Evolutionary conservation across 2,888 invertebrate species (phyloP), one percentile per base, ranked within the genome.

Genomic region (Apomyelois bistriatella): DNA sequence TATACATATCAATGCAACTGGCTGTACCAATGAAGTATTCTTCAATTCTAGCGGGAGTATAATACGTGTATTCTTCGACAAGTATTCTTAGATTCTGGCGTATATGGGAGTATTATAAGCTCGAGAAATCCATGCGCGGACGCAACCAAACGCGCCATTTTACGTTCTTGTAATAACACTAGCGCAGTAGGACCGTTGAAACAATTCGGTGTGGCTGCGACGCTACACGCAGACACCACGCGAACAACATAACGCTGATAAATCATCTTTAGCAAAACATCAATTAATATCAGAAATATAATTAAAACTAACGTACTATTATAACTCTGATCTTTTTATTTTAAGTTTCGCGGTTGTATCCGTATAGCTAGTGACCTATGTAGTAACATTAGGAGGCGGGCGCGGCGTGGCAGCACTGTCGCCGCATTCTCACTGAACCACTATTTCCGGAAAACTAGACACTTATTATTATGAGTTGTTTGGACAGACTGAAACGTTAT

Each of bases 181-280:
- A 48, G 60, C 63, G 59, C 56, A 62, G 48, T 48, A 50, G 49
- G 48, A 40, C 49, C 49, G 52, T 47, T 52, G 54, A 51, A 37
- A 50, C 49, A 40, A 40, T 48, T 32, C 46, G 32, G 46, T 16
- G 46, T 30, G 46, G 46, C 46, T 46, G 32, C 46, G 46, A 46
- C 46, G 46, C 46, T 15, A 9, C 16, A 30, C 30, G 43, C 49
- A 49, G 46, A 15, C 46, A 10, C 46, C 46, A 32, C 46, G 64
- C 74, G 67, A 70, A 76, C 79, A 79, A 83, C 82, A 75, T 82
- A 82, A 86, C 86, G 79, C 78, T 75, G 81, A 88, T 85, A 85
- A 87, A 85, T 85, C 74, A 85, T 87, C 83, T 86, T 84, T 80
- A 86, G 87, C 85, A 85, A 86, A 88, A 89, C 88, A 86, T 88